Evolutionary conservation across 1,140 invertebrate species (phyloP), one percentile per base, ranked within the genome.

Genomic region (Lepidurus couesii): DNA sequence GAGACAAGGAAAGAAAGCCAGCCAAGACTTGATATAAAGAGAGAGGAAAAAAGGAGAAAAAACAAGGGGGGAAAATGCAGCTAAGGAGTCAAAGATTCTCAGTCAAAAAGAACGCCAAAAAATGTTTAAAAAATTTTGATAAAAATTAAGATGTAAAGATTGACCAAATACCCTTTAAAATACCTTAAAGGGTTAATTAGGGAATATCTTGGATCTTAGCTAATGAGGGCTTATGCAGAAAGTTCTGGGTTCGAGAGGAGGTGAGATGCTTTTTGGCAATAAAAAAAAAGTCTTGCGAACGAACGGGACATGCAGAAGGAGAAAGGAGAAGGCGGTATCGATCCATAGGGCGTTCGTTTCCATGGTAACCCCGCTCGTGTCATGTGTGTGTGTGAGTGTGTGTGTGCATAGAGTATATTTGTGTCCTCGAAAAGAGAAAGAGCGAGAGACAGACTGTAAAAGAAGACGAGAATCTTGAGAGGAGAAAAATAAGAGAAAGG

Each of bases 291-390:
- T 65, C 53, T 65, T 65, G 34, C 34, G 34, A 34, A 34, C 8
- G 53, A 65, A 65, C 53, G 21, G 53, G 53, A 65, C 8, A 34
- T 34, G 34, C 34, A 65, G 21, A 65, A 21, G n/a, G 53, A 65
- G 53, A 65, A 13, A 65, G 34, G 34, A 34, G 53, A 65, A 65
- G 53, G 53, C 16, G 16, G 53, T 65, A 65, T 65, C 53, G 53
- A 65, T 65, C 53, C 53, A 65, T 65, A 65, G 53, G 53, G 53
- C 53, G 53, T 21, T 65, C 53, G 21, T 65, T 21, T 65, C 53
- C 53, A 65, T 65, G 53, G 53, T 21, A 65, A 65, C 53, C 53
- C 16, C 53, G 21, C 21, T 65, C 53, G 53, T 65, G 53, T 65
- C 16, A 65, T 65, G 53, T 65, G 53, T 65, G 53, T 65, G 53